These are phyloP conservation scores for Neogobius melanostomus DNA, from an alignment of 2,113 vertebrate genomes.

Conservation along the genomic window DNA sequence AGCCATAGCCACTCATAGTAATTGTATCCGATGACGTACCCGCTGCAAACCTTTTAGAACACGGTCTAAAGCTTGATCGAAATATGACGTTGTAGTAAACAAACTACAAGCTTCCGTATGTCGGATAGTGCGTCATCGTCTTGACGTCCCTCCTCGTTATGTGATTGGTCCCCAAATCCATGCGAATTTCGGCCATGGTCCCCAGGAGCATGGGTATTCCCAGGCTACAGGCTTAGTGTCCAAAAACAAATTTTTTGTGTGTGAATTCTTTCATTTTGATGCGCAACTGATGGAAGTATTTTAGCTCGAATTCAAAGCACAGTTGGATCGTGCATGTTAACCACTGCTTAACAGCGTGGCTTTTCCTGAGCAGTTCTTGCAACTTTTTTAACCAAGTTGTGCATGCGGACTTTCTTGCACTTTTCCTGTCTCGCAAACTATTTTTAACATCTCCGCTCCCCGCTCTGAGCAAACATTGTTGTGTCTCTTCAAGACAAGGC, in stretches of 20 bases:
- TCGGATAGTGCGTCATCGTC: too few species aligned
- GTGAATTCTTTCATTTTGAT: not conserved
- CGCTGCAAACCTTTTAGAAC: too few species aligned
- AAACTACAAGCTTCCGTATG: too few species aligned
- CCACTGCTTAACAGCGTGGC: not conserved
- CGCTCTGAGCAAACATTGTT: constrained; percentile 29
- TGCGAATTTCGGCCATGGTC: too few species aligned
- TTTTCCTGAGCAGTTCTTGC: constrained; percentile 7
- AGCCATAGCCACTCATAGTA: too few species aligned
- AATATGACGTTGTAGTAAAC: too few species aligned
- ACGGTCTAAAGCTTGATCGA: too few species aligned
- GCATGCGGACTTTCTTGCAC: not conserved
- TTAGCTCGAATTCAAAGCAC: not conserved
- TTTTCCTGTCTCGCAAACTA: constrained; percentile 16
- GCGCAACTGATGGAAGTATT: not conserved
- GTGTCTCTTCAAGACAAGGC: constrained; percentile 14
- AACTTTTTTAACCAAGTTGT: constrained; percentile 5
- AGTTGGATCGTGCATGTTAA: not conserved
- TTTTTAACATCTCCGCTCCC: constrained; percentile 6
- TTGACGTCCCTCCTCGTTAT: too few species aligned
- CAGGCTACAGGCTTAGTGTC: not conserved
- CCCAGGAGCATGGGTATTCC: too few species aligned
- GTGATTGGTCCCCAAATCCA: too few species aligned
- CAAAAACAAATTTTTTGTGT: too few species aligned
- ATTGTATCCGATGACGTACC: too few species aligned